These are phyloP conservation scores for Tachina grossa DNA, from an alignment of 2,888 invertebrate species.

Conservation along the genomic window DNA sequence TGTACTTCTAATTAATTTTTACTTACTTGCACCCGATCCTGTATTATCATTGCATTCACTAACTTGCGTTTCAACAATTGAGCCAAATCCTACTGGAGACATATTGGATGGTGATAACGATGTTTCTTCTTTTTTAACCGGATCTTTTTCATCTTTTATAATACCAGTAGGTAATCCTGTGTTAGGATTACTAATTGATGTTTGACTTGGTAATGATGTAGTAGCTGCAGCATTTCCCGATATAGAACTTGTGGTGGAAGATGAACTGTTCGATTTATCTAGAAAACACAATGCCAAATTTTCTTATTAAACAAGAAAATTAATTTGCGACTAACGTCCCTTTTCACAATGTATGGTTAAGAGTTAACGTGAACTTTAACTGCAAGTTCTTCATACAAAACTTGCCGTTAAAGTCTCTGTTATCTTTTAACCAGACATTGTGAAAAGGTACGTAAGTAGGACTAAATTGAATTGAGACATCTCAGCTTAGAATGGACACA, in stretches of 20 bases:
- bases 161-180: slow-evolving; percentile 61
- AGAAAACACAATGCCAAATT: slow-evolving; percentile 38
- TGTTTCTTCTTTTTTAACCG: slow-evolving; percentile 79
- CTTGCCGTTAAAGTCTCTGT: too few relatives aligned
- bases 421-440: too few relatives aligned
- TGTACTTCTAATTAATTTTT: neutral
- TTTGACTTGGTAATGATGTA: slow-evolving; percentile 53
- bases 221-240: slow-evolving; percentile 53
- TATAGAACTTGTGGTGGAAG: slow-evolving; percentile 56
- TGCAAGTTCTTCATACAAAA: too few relatives aligned
- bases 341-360: too few relatives aligned
- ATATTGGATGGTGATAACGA: slow-evolving; percentile 77
- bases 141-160: slow-evolving; percentile 77
- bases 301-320: neutral
- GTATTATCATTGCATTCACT: slow-evolving; percentile 71
- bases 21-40: slow-evolving; percentile 66
- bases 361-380: too few relatives aligned
- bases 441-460: too few relatives aligned
- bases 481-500: too few relatives aligned
- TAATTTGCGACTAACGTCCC: too few relatives aligned
- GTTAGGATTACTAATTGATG: slow-evolving; percentile 39
- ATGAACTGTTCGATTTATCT: slow-evolving; percentile 65
- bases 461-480: too few relatives aligned
- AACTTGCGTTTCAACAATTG: slow-evolving; percentile 72
- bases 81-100: slow-evolving; percentile 80